Evolutionary conservation across 1,140 invertebrate genomes (phyloP), one percentile per base, ranked within the genome.

Genomic region (Hylaeus anthracinus): DNA sequence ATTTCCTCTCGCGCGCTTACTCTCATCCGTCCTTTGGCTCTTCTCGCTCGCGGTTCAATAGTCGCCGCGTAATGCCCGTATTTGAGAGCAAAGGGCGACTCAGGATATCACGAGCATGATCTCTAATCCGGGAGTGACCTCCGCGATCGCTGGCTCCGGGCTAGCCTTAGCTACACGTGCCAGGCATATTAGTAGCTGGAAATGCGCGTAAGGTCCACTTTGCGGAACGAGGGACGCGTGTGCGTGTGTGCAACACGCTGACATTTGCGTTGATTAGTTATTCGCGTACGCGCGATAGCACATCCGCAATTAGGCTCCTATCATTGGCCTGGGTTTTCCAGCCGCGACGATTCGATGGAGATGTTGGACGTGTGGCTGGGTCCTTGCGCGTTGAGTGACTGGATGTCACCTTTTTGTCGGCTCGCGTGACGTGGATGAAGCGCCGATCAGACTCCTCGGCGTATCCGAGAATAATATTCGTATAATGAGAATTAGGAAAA

Each of bases 211-310:
- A 60, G 65, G 73, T 5, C n/a, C 73, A 37, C 65, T 56, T 64
- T 48, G 76, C 39, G 58, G 48, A 79, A 56, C 39, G 9, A 9
- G n/a, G 15, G 14, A 3, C 61, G 9, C 4, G 61, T 63, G 61
- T 66, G 71, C 53, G 53, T 74, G 64, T 43, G 55, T 41, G 70
- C 43, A n/a, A 15, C 51, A 9, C 78, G 65, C 65, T 77, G 79
- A 81, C 73, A 76, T 81, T 81, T 64, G 72, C 66, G 43, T 58
- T 81, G 79, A 81, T 81, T 81, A 81, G 79, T 81, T 81, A 81
- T 81, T 76, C 79, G 79, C 61, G 60, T 61, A 61, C 70, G 64
- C 39, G 26, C 51, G 3, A n/a, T 65, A 39, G 60, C 48, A 45
- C 58, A 56, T 76, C 55, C 66, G 73, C 79, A 77, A 81, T 81